phyloP scores from a whole-genome alignment of 2,888 invertebrate species.

The Apodemia mormo region DNA sequence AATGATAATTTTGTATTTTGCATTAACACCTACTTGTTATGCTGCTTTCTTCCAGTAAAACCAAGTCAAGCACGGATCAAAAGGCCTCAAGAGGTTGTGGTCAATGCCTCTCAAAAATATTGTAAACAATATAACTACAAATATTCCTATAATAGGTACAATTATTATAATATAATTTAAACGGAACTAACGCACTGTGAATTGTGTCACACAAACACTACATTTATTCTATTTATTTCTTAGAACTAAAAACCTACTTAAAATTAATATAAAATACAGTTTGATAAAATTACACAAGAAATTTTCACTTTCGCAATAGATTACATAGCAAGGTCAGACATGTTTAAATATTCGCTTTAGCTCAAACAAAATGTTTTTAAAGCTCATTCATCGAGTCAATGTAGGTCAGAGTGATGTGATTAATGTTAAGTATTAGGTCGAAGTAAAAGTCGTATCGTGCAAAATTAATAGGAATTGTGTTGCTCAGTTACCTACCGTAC shows the following conservation, averaged over 20 bases:
- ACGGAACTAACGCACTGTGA: no score
- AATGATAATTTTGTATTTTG: no score
- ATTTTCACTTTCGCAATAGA: constrained; percentile 6
- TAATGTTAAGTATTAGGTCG: neutral
- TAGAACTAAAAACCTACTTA: neutral
- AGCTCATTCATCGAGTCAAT: constrained; percentile 9
- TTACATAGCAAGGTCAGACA: constrained; percentile 9
- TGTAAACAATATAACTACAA: no score
- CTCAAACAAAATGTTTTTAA: constrained; percentile 11
- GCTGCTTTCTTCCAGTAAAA: no score
- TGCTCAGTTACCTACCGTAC: neutral
- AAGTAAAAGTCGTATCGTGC: neutral
- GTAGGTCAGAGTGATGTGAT: neutral
- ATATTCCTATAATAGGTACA: no score
- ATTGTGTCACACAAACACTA: no score
- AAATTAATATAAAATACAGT: neutral
- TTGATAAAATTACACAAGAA: constrained; percentile 1
- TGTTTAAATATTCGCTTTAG: constrained; percentile 7
- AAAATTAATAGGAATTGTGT: constrained; percentile 1
- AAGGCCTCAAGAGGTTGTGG: no score
- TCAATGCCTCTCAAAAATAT: no score
- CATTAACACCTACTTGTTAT: no score
- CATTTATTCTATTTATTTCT: no score
- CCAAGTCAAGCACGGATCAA: no score
- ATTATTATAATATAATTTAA: no score